A percentile compares a stretch with the other conserved stretches of the same genome.
phyloP scores from a whole-genome alignment of 2,113 vertebrate species.

The Cinclus mexicanus region DNA sequence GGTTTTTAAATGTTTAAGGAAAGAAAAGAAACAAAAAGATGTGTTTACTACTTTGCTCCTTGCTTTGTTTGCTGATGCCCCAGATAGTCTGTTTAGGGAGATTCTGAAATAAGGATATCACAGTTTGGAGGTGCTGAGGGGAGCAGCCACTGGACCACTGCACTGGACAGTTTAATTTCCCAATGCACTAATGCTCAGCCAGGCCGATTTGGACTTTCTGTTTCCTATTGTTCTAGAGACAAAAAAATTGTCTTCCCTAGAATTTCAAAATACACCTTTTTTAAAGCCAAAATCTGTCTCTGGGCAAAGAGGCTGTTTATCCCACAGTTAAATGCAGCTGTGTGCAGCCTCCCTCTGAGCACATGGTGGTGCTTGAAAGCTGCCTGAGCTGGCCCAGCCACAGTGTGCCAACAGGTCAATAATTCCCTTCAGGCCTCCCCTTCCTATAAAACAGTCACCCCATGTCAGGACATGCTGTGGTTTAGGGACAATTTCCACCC shows the following conservation, averaged over 20 bases:
- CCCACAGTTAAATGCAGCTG: background rate
- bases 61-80: conserved; percentile 60
- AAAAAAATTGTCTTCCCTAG: background rate
- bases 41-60: conserved; percentile 68
- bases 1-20: conserved; percentile 70
- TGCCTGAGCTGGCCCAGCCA: background rate
- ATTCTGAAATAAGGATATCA: conserved; percentile 67
- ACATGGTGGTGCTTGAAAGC: background rate
- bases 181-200: background rate
- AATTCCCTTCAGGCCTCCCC: background rate
- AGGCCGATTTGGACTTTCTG: background rate
- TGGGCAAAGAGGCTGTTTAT: background rate
- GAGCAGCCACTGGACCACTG: background rate
- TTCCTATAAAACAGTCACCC: background rate
- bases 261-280: background rate
- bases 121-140: background rate
- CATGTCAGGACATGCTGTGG: rapidly evolving
- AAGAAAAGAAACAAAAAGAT: conserved; percentile 53
- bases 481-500: background rate
- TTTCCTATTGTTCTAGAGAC: background rate
- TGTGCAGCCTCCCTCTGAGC: background rate
- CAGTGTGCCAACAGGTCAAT: background rate
- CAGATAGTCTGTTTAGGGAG: conserved; percentile 55
- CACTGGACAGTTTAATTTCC: background rate
- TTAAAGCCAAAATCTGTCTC: background rate